These are phyloP conservation scores for Melipona beecheii DNA, from an alignment of 2,888 invertebrate genomes.

Conservation along the genomic window DNA sequence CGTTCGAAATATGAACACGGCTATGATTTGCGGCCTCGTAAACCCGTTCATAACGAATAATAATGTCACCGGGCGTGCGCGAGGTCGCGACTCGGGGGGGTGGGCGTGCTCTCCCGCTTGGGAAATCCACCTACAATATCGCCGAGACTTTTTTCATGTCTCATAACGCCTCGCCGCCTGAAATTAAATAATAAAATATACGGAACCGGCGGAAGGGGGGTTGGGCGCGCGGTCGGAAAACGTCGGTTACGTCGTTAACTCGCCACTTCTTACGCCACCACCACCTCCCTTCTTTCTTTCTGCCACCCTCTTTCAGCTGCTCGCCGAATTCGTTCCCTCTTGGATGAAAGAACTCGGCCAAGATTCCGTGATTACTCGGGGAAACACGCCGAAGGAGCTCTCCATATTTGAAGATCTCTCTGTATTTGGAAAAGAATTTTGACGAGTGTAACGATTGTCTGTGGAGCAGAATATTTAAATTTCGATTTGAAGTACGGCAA, in stretches of 20 bases:
- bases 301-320: neutral
- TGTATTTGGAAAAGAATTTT: no score
- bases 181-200: constrained; percentile 84
- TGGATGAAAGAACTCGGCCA: neutral
- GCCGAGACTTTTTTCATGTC: constrained; percentile 81
- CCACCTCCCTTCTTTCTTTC: neutral
- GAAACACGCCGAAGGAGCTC: no score
- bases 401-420: no score
- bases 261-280: constrained; percentile 39
- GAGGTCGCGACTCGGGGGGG: constrained; percentile 38
- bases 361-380: neutral
- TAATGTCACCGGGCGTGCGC: constrained; percentile 81
- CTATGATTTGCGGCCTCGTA: constrained; percentile 84
- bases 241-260: constrained; percentile 61
- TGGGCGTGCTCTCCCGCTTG: constrained; percentile 66
- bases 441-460: no score
- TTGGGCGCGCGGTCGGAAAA: neutral
- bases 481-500: no score
- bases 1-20: constrained; percentile 84
- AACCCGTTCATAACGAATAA: constrained; percentile 84
- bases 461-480: no score
- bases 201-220: constrained; percentile 29
- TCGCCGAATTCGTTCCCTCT: neutral
- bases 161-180: constrained; percentile 79
- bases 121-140: constrained; percentile 82